Base-by-base conservation (phyloP, 2,113 vertebrate genomes). In the Labrus mixtus region DNA sequence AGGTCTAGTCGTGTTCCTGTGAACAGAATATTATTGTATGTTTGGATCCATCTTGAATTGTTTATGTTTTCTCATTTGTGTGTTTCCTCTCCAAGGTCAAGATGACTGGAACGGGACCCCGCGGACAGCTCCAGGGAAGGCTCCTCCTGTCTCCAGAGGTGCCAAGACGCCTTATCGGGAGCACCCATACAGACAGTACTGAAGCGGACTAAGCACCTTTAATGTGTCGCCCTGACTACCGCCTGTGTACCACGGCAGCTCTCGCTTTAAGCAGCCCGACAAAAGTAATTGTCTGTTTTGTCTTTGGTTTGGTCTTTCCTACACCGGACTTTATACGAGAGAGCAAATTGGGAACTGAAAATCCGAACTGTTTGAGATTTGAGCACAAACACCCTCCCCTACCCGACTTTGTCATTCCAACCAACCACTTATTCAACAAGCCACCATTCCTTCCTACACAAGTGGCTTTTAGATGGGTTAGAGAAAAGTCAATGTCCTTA, bases 161-260 rank as follows among this genome's bases (percentile, higher is more conserved):
- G 91, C 96, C 86, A 99, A 98, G 93, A 96, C 97, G 51, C 82
- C 95, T 23, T 99, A 97, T 95, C 94, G 97, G 89, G 97, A 99
- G 65, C 97, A 98, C 89, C 98, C 97, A 37, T 99, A 99, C 81
- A 94, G 96, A 92, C 96, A 96, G 94, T 99, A 98, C 94, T 99
- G 93, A 96, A 94, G 95, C 91, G 23, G 89, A 90, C 78, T 76
- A 73, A 41, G 78, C 90, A 81, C 78, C 89, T 84, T 84, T 89
- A 93, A 86, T 78, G 86, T 78, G 91, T 91, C 87, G 83, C 90
- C 93, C 87, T 71, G 92, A 82, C 87, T 85, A 75, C 80, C 87
- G 86, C 90, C 94, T 91, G 93, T 93, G 92, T 88, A 88, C 93
- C 86, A 88, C 71, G 93, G 93, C 94, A 93, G 93, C 94, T 93